phyloP scores from a whole-genome alignment of 2,797 vertebrate genomes.

The Botia almorhae region DNA sequence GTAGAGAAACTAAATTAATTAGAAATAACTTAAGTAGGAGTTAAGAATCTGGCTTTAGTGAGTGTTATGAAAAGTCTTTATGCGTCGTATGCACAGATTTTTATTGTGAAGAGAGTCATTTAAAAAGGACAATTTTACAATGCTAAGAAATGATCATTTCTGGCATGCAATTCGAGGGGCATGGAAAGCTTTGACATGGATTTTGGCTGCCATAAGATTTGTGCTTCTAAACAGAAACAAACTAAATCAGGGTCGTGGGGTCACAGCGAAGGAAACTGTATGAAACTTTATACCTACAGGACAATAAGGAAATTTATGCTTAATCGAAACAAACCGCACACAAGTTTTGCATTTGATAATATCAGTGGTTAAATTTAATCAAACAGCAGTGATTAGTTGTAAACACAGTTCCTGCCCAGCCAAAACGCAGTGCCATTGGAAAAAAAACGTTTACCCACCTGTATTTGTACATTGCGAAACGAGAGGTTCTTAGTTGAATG shows the following conservation, averaged over 20 bases:
- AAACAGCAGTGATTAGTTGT: slow-evolving; percentile 21
- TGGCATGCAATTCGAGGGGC: background rate
- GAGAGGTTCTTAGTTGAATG: slow-evolving; percentile 13
- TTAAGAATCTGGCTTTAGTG: slow-evolving; percentile 30
- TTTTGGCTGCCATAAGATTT: background rate
- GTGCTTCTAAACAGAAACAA: slow-evolving; percentile 34
- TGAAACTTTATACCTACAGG: slow-evolving; percentile 30
- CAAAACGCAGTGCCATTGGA: background rate
- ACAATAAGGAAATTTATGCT: slow-evolving; percentile 17
- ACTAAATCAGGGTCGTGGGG: slow-evolving; percentile 10
- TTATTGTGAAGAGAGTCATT: background rate
- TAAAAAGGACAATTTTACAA: background rate
- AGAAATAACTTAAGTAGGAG: slow-evolving; percentile 51
- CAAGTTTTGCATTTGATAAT: slow-evolving; percentile 39
- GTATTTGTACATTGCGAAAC: slow-evolving; percentile 28
- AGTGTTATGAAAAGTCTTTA: background rate
- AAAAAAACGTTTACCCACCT: background rate
- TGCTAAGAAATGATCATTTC: background rate
- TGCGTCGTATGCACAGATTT: background rate
- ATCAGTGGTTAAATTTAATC: slow-evolving; percentile 33
- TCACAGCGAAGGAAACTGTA: slow-evolving; percentile 7
- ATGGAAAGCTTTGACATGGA: background rate
- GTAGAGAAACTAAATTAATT: slow-evolving; percentile 14
- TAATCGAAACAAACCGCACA: slow-evolving; percentile 41
- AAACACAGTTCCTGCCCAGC: slow-evolving; percentile 1